These are phyloP conservation scores for Catocala sponsa DNA, from an alignment of 2,888 invertebrate genomes.

Conservation along the genomic window DNA sequence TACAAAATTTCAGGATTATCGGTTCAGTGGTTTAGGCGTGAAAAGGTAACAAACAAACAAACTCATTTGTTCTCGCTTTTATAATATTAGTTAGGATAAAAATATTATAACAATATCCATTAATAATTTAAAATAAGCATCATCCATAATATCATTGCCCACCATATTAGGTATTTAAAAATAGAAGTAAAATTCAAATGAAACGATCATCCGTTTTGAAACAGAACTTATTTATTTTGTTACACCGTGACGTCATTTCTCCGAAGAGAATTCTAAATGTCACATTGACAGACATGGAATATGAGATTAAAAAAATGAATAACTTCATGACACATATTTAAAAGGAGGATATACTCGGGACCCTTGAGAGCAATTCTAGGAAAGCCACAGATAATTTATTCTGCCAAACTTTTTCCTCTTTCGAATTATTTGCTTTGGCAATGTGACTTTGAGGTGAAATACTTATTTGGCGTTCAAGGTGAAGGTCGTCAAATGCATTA, in stretches of 20 bases:
- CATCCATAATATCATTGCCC: constrained; percentile 13
- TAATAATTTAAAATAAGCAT: no score
- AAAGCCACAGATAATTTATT: constrained; percentile 30
- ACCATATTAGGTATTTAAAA: constrained; percentile 16
- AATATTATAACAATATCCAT: constrained; percentile 7
- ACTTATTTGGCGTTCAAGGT: constrained; percentile 10
- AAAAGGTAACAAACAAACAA: no score
- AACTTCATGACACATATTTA: constrained; percentile 47
- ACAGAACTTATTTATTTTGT: constrained; percentile 14
- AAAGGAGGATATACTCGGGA: constrained; percentile 35
- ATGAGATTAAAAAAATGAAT: constrained; percentile 33
- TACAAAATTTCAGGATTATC: no score
- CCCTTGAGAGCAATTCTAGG: constrained; percentile 35
- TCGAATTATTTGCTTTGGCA: constrained; percentile 29
- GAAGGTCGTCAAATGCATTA: not conserved
- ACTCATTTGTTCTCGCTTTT: no score
- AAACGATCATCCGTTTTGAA: constrained; percentile 21
- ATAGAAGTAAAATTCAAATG: constrained; percentile 11
- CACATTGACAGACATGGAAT: constrained; percentile 44
- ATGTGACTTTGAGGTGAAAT: constrained; percentile 34
- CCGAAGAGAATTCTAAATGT: constrained; percentile 38
- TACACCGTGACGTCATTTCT: constrained; percentile 38
- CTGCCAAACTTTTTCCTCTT: constrained; percentile 49
- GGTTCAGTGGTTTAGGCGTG: no score
- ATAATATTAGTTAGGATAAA: no score